Evolutionary conservation across 53 echinoderm and acorn worm species (phyloP).

Genomic region (Hippasteria phrygiana): DNA sequence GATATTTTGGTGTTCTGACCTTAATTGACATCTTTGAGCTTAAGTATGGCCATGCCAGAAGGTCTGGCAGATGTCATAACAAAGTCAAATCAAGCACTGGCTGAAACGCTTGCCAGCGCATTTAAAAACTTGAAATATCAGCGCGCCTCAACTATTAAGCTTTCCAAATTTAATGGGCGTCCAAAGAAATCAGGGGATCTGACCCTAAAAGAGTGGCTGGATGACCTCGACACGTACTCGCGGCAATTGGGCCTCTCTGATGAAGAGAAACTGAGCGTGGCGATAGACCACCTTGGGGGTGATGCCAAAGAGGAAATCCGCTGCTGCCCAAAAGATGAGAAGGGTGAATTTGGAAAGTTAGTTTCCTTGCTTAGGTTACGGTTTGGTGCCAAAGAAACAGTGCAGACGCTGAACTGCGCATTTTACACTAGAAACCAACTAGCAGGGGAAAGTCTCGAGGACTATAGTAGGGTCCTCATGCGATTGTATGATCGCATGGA

Average conservation of each 20-base stretch:
- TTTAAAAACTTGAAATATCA: not conserved
- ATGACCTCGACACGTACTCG: not conserved
- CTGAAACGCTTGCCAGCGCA: conserved; percentile 4
- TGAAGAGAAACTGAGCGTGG: not conserved
- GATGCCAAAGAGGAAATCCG: conserved; percentile 14
- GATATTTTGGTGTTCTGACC: not conserved
- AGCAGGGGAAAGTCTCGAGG: conserved; percentile 2
- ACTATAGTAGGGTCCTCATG: conserved; percentile 6
- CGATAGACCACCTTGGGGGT: conserved; percentile 4
- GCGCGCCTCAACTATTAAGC: not conserved
- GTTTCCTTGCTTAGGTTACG: too few relatives aligned
- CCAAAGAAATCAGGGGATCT: not conserved
- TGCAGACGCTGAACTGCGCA: not conserved
- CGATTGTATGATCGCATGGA: conserved; percentile 30
- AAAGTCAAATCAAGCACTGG: not conserved
- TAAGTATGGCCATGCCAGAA: not conserved
- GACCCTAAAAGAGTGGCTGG: conserved; percentile 22
- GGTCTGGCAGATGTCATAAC: too few relatives aligned
- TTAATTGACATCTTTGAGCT: not conserved
- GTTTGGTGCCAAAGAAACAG: conserved; percentile 11
- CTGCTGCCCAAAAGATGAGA: too few relatives aligned
- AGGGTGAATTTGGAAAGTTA: too few relatives aligned
- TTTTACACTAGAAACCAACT: not conserved
- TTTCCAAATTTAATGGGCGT: not conserved
- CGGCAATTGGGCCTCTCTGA: not conserved